Evolutionary conservation across 30 jellyfish, hydroid and myxozoan species (phyloP), one percentile per base, ranked within the genome.

Genomic region (Catostylus mosaicus): DNA sequence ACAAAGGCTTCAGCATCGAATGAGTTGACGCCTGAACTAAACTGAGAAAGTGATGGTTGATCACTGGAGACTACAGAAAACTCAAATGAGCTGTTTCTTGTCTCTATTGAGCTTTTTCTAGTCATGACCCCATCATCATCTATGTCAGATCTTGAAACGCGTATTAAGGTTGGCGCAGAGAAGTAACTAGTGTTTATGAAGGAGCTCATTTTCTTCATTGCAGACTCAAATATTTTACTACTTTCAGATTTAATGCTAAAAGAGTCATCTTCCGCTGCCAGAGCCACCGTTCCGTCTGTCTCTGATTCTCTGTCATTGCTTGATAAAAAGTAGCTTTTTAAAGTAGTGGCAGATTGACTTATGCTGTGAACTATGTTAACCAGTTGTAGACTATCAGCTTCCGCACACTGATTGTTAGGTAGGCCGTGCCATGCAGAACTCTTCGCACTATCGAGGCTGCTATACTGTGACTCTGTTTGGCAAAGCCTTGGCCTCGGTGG

Each of bases 401-500:
- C 87, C 1, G 80, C 85, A 46, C 93, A 83, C 33, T 83, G 93
- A n/a, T 73, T 70, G 30, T 54, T 69, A 27, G 93, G 93, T 70
- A 83, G 83, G 16, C 93, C 93, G 54, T 83, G 93, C 93, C 93
- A 83, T 0, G 93, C 82, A 2, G 75, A 8, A 30, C 77, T 34
- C 62, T 43, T 51, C 19, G 54, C 47, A 34, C 90, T 67, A 24
- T 67, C 84, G 30, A 56, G 23, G 51, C 90, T 80, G 37, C 72
- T 64, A 32, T 34, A 56, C 84, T 59, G 65, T n/a, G 89, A 62
- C 31, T 29, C 77, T 4, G 48, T 27, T 0, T 36, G 83, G 24
- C 77, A 18, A 3, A 22, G 54, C 29, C 61, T 72, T 19, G 90
- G 87, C 74, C 87, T 50, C 31, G 87, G 87, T 7, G 87, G 93